Evolutionary conservation across 30 jellyfish, hydroid and myxozoan genomes (phyloP).

Genomic region (Sanderia malayensis): DNA sequence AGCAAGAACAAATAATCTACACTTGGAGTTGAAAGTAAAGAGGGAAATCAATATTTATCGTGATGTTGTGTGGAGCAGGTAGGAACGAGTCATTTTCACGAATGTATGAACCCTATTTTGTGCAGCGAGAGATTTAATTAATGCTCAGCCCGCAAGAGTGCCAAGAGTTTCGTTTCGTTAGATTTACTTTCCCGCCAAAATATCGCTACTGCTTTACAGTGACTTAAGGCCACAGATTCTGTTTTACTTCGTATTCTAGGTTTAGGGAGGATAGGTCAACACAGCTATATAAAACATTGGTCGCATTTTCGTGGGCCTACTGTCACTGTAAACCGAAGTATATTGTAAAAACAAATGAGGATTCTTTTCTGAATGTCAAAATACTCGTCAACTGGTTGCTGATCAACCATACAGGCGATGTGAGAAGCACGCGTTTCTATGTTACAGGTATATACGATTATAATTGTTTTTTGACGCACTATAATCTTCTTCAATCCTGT

Average conservation of each 20-base stretch:
- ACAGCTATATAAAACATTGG: slow-evolving; percentile 33
- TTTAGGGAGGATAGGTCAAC: slow-evolving; percentile 26
- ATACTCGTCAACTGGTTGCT: slow-evolving; percentile 31
- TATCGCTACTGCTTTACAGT: no score
- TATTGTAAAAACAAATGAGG: slow-evolving; percentile 26
- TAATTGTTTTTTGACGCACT: no score
- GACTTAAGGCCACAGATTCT: no score
- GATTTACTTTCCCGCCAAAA: no score
- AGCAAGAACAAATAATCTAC: slow-evolving; percentile 36
- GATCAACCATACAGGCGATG: slow-evolving; percentile 4
- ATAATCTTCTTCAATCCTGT: not conserved
- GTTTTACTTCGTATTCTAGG: no score
- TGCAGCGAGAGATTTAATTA: no score
- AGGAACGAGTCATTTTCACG: no score
- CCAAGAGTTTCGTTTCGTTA: no score
- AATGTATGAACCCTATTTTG: no score
- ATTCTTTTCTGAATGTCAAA: slow-evolving; percentile 29
- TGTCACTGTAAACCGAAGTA: slow-evolving; percentile 48
- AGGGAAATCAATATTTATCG: slow-evolving; percentile 11
- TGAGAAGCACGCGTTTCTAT: slow-evolving; percentile 1
- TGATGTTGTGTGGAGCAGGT: slow-evolving; percentile 44
- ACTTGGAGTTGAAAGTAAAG: slow-evolving; percentile 23
- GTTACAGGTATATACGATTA: not conserved
- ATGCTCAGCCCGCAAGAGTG: no score
- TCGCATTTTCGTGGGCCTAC: slow-evolving; percentile 47